Evolutionary conservation across 2,888 invertebrate species (phyloP), one percentile per base, ranked within the genome.

Genomic region (Rugalucina vietnamica): DNA sequence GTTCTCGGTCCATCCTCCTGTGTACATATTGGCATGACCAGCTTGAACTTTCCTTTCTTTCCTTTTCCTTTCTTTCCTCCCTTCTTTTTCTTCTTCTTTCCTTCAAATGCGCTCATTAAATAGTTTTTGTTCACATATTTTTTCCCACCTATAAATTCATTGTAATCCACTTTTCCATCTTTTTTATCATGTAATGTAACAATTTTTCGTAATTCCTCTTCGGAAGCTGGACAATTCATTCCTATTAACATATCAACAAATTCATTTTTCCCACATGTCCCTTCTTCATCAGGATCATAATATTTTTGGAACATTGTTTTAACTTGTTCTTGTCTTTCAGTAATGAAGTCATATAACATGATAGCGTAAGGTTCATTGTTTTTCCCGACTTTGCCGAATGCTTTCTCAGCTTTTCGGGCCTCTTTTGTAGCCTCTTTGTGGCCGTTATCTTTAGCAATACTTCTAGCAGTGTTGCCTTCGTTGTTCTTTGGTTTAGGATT

Each of bases 401-500:
- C 81, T 87, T 94, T 95, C 83, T 95, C 95, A 14, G 93, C 95
- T 88, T 95, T 95, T 49, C 93, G 83, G 49, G 93, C 91, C 87
- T 95, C 95, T 86, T 95, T 95, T 24, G 91, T 87, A 1, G 94
- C 93, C 39, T 94, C 94, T 86, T 95, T 95, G 84, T 93, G 91
- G 4, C 93, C 94, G 74, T 88, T 90, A 37, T 94, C 94, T 88
- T 95, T 95, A 18, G 95, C 95, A 32, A 95, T 87, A 4, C 86
- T 76, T 84, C 91, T 92, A 14, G 95, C 93, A 24, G 92, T 91
- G 43, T 92, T 85, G 2, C 95, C 95, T 75, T 94, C 94, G 79
- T 91, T 91, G 85, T 95, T 95, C 89, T 95, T 95, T 49, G 92
- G 90, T 88, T 95, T 95, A n/a, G 95, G 94, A 88, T 95, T 95